Percentiles rank a stretch among this genome's conserved stretches.
Conservation (phyloP, 2,113 vertebrate species). For the Danio rerio region DNA sequence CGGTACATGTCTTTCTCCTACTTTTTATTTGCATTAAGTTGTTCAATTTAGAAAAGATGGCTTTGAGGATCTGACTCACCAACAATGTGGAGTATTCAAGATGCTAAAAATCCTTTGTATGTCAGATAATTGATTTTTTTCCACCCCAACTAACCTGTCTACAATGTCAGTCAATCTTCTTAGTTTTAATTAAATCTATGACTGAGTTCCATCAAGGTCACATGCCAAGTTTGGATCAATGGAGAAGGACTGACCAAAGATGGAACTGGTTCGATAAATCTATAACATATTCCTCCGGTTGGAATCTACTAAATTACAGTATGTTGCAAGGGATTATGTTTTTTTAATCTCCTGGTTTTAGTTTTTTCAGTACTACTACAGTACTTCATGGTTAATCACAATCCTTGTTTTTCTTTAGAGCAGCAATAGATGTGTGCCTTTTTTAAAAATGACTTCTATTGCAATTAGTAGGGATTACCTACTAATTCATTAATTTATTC, state of each 20-base stretch:
- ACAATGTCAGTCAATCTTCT: conserved; percentile 70
- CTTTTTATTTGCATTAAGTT: not conserved
- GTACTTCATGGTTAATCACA: not conserved
- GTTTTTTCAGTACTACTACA: not conserved
- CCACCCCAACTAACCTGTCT: conserved; percentile 62
- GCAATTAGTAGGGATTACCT: not conserved
- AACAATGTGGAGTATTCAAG: not conserved
- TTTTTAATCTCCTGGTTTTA: conserved; percentile 45
- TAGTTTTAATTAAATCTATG: conserved; percentile 75
- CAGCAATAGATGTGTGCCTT: not conserved
- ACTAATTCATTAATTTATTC: too few species aligned
- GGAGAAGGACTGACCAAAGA: conserved; percentile 70
- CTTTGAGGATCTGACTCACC: not conserved
- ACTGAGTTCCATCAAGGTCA: conserved; percentile 69
- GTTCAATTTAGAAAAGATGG: not conserved
- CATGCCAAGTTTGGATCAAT: conserved; percentile 71
- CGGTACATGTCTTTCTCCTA: not conserved
- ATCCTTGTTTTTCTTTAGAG: not conserved
- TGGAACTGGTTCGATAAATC: conserved; percentile 69
- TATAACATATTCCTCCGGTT: conserved; percentile 62
- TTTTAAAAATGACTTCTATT: not conserved
- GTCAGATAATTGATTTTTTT: conserved; percentile 69
- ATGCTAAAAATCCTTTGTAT: conserved; percentile 66
- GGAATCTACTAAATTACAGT: conserved; percentile 58
- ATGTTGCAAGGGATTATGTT: conserved; percentile 51